phyloP scores from a whole-genome alignment of 2,888 invertebrate species.

The Dryomyza anilis region DNA sequence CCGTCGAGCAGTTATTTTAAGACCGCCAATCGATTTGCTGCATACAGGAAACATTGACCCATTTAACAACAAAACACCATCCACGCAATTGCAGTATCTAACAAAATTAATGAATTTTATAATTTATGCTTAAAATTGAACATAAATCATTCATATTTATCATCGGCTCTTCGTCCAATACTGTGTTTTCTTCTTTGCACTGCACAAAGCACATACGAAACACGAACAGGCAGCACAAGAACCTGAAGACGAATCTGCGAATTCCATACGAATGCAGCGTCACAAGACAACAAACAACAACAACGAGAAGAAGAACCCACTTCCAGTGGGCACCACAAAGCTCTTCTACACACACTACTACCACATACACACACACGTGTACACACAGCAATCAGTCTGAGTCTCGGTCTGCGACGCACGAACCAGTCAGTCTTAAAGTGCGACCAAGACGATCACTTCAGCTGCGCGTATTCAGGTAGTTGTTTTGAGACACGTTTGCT shows the following conservation, averaged over 20 bases:
- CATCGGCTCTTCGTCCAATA: too few species aligned
- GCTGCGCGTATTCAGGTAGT: too few species aligned
- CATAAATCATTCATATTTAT: too few species aligned
- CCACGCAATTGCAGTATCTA: not conserved
- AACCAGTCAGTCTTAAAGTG: conserved; percentile 13
- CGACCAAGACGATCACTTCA: not conserved
- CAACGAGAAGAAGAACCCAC: too few species aligned
- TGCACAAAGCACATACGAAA: too few species aligned
- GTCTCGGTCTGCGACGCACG: not conserved
- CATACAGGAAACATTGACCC: not conserved
- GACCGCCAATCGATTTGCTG: not conserved
- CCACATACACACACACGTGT: too few species aligned
- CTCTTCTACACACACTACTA: too few species aligned
- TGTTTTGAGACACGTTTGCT: too few species aligned
- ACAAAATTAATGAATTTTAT: not conserved
- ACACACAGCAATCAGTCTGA: not conserved
- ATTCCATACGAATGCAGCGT: not conserved
- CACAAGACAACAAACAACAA: not conserved
- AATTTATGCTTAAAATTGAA: too few species aligned
- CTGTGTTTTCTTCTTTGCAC: too few species aligned
- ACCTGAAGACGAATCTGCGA: not conserved
- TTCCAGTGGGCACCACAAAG: too few species aligned
- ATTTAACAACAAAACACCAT: too few species aligned
- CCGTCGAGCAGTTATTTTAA: not conserved
- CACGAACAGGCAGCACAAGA: not conserved